Conservation (phyloP, 2,113 vertebrate species). For the Oncorhynchus clarkii region DNA sequence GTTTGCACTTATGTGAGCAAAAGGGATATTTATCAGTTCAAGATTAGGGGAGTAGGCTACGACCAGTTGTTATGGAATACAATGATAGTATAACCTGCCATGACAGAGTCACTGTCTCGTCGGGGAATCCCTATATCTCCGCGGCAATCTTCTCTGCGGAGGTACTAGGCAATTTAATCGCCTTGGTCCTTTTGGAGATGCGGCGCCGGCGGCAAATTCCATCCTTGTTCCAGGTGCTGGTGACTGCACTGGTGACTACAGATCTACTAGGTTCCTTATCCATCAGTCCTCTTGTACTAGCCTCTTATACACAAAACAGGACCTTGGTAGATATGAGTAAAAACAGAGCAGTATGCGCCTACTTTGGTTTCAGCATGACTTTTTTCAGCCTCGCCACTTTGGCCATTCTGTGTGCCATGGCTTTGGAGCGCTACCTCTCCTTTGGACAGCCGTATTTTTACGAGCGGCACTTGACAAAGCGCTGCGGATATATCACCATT, state of each 20-base stretch:
- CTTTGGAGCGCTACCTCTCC: conserved; percentile 82
- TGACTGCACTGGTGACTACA: conserved; percentile 73
- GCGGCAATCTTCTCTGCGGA: conserved; percentile 74
- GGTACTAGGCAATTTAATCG: conserved; percentile 76
- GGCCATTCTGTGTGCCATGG: conserved; percentile 79
- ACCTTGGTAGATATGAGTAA: conserved; percentile 37
- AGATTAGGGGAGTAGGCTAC: neutral
- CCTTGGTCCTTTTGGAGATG: conserved; percentile 65
- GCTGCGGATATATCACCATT: conserved; percentile 58
- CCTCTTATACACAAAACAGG: conserved; percentile 62
- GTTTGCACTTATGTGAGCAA: neutral
- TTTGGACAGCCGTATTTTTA: conserved; percentile 82
- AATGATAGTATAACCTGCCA: neutral
- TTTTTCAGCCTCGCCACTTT: conserved; percentile 78
- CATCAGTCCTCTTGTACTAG: conserved; percentile 75
- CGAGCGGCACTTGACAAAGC: conserved; percentile 65
- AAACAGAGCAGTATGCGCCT: conserved; percentile 45
- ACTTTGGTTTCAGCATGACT: conserved; percentile 77
- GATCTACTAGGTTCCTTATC: conserved; percentile 78
- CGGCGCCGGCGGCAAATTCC: conserved; percentile 52
- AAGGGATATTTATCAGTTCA: neutral
- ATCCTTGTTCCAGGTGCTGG: conserved; percentile 73
- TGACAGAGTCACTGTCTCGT: conserved; percentile 31
- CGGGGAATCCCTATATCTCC: conserved; percentile 56
- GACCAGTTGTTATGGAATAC: neutral